Base-by-base conservation (phyloP, 1,140 invertebrate species). In the Aradophagus sp. region DNA sequence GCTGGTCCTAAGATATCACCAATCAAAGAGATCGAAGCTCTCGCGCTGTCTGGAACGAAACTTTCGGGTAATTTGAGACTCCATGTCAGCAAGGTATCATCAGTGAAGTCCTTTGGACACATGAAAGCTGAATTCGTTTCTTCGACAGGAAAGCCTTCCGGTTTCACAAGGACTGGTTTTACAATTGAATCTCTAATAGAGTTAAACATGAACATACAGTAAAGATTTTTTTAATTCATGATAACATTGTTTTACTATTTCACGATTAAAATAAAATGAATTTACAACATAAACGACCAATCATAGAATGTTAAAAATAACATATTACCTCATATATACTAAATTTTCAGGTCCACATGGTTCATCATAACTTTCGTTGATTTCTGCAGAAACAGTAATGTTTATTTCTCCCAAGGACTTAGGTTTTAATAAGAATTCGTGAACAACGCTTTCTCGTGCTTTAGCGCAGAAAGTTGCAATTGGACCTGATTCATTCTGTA, bases 1-100 rank as follows among this genome's bases (percentile, higher is more conserved):
- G 86, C 86, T 13, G 90, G 90, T 29, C 89, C 90, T 36, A 89
- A 81, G 3, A 90, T 77, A 58, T 92, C 89, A 0, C 88, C 88
- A n/a, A 87, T 83, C 1, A 89, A 74, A 67, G 87, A 89, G 0
- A 91, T 77, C 15, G 87, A 84, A n/a, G 87, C 85, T n/a, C 87
- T 79, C 2, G 87, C 88, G 1, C 90, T 91, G n/a, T 87, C 88
- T 2, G 86, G 80, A 1, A 88, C 83, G 0, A 88, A 74, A 31
- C 83, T 80, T 1, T 86, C 20, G 0, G 83, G 84, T 5, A 81
- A 36, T 0, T 81, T 66, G 59, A 88, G 81, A 7, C 76, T 80
- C 89, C 88, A 90, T 0, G 77, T 62, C 6, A 88, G 75, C 2
- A 80, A 76, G 0, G 86, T 80, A 19, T 83, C 78, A n/a, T 86